Percentiles rank a stretch among this genome's conserved stretches.
Evolutionary conservation across 2,888 invertebrate genomes (phyloP).

Genomic region (Ectobius pallidus): DNA sequence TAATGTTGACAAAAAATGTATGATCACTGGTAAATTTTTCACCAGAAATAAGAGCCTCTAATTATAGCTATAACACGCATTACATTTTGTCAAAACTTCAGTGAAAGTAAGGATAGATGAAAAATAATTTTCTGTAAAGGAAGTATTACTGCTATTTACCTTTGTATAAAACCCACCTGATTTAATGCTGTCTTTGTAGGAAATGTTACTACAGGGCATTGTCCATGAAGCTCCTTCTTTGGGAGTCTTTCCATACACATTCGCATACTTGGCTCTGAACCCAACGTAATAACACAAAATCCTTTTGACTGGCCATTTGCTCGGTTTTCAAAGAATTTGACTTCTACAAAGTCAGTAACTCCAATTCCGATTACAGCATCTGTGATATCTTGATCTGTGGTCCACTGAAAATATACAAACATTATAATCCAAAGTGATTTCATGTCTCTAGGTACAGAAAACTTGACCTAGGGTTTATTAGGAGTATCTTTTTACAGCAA

Average conservation of each 20-base stretch:
- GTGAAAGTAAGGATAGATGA: no score
- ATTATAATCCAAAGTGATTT: constrained; percentile 2
- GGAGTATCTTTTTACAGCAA: no score
- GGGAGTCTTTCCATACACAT: constrained; percentile 91
- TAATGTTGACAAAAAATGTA: no score
- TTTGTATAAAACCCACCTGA: constrained; percentile 59
- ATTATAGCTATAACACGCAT: no score
- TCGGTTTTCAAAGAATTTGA: constrained; percentile 99
- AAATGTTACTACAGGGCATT: constrained; percentile 91
- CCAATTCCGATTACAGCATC: constrained; percentile 89
- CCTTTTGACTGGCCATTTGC: constrained; percentile 99
- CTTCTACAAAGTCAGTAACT: constrained; percentile 92
- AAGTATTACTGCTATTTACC: no score
- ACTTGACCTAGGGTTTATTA: background rate
- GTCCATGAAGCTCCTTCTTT: constrained; percentile 96
- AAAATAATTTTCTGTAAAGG: no score
- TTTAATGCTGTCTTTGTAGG: constrained; percentile 89
- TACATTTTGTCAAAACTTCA: no score
- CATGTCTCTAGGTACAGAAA: no score
- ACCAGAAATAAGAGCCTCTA: no score
- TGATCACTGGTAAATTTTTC: no score
- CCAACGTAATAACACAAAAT: constrained; percentile 94
- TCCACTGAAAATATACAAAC: constrained; percentile 76
- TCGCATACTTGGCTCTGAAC: constrained; percentile 89
- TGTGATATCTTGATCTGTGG: constrained; percentile 94